Evolutionary conservation across 35 echinoderm and acorn worm species (phyloP), one percentile per base, ranked within the genome.

Genomic region (Diadema setosum): DNA sequence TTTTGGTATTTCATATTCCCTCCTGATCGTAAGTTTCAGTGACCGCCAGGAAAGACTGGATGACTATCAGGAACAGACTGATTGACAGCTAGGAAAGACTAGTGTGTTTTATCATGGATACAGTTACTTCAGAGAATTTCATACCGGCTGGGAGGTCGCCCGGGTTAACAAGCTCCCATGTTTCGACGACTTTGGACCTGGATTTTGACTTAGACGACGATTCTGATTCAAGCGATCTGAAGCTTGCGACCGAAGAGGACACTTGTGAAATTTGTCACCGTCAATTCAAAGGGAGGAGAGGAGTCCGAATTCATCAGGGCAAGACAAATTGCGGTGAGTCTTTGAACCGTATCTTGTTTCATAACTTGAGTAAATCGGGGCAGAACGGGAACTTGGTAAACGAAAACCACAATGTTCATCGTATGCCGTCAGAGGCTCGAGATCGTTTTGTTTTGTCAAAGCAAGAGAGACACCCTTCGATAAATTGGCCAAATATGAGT

Each of bases 41-140:
- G 88, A 23, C 94, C 95, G 37, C 91, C 95, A 18, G 87, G 26
- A 65, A 94, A 46, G 64, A 67, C 46, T 56, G 82, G 49, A 23
- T 93, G 84, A 0, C 9, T 42, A 42, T 82, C 75, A 2, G 39
- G 59, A 21, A 82, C 69, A 33, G 44, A 41, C 46, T 50, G 46
- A 50, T 50, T 50, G 46, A 18, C 46, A 9, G 18, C 46, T 50
- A 50, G 46, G 46, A 50, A 50, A 50, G 46, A 50, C 46, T 50
- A 50, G 46, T 50, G 7, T 50, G 7, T 18, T 50, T 50, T 50
- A 9, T 9, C 18, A 50, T 50, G 46, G 46, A 50, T 50, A 7
- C 7, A 50, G 46, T 50, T 50, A 50, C 46, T 50, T 9, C 18
- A 9, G 46, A 50, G 46, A 18, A 50, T 50, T 9, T 50, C 7